These are phyloP conservation scores for Micropoecilia bifurca DNA, from an alignment of 2,797 vertebrate genomes.

Conservation along the genomic window DNA sequence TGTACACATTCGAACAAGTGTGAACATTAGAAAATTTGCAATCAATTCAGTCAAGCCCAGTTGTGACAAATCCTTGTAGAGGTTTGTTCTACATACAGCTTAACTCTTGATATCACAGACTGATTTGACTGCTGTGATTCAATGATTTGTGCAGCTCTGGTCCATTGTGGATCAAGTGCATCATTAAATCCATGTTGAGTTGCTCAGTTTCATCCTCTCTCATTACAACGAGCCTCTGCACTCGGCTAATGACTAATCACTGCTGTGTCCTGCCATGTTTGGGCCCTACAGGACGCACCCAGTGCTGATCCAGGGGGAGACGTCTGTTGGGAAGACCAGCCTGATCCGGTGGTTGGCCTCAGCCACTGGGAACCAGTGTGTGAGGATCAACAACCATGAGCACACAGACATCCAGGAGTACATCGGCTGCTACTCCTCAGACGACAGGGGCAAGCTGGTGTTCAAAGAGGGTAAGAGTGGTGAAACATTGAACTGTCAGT, in stretches of 20 bases:
- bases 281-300: constrained; percentile 85
- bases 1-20: neutral
- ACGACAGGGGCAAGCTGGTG: constrained; percentile 87
- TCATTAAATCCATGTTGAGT: constrained; percentile 10
- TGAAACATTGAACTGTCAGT: neutral
- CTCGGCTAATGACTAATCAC: constrained; percentile 25
- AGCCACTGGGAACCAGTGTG: constrained; percentile 93
- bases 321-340: constrained; percentile 98
- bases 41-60: neutral
- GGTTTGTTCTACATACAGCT: too few species aligned
- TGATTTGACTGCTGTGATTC: neutral
- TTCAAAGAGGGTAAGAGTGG: constrained; percentile 91
- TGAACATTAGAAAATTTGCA: neutral
- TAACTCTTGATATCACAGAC: neutral
- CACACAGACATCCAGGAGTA: constrained; percentile 99
- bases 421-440: constrained; percentile 94
- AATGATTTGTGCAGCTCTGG: neutral
- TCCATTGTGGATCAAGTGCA: neutral
- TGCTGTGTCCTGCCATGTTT: neutral
- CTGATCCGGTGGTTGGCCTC: constrained; percentile 92
- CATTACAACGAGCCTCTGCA: constrained; percentile 5
- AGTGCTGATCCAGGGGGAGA: constrained; percentile 95
- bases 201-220: constrained; percentile 11
- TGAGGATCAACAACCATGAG: constrained; percentile 98
- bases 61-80: neutral